These are phyloP conservation scores for Cremastinae sp. DNA, from an alignment of 2,888 invertebrate species.

Conservation along the genomic window DNA sequence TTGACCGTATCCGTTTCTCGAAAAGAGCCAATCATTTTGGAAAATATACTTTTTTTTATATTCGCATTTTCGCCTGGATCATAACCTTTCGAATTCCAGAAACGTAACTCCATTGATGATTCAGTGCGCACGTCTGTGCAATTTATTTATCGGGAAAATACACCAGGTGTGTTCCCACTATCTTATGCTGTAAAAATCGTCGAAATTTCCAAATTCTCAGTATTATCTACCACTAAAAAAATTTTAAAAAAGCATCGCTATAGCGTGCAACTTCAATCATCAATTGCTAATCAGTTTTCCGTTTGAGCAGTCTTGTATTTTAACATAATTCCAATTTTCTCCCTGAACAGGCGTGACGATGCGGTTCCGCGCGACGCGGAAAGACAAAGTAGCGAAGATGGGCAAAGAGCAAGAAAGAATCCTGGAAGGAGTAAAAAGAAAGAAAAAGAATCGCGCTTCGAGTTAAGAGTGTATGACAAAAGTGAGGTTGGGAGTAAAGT, in stretches of 20 bases:
- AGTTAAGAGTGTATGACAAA: slow-evolving; percentile 41
- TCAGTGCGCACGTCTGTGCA: background rate
- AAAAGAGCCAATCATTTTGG: too few relatives aligned
- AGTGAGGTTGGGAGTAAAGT: slow-evolving; percentile 42
- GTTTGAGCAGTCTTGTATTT: slow-evolving; percentile 64
- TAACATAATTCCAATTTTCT: slow-evolving; percentile 75
- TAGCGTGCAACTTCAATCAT: slow-evolving; percentile 55
- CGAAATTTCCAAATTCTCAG: background rate
- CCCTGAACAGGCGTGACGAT: slow-evolving; percentile 63
- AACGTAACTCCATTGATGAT: background rate
- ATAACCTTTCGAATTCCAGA: background rate
- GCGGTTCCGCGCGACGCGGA: slow-evolving; percentile 12
- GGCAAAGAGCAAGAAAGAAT: slow-evolving; percentile 39
- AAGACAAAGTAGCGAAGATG: slow-evolving; percentile 46
- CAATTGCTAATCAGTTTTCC: slow-evolving; percentile 64
- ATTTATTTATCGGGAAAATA: background rate
- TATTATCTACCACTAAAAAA: too few relatives aligned
- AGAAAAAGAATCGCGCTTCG: slow-evolving; percentile 17
- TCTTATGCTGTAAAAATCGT: background rate
- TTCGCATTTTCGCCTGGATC: too few relatives aligned
- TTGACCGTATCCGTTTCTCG: too few relatives aligned
- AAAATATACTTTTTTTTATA: too few relatives aligned
- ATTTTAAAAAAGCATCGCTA: slow-evolving; percentile 64
- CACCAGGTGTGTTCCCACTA: background rate
- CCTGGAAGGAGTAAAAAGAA: slow-evolving; percentile 27